Percentiles rank a stretch among this genome's conserved stretches.
Conservation (phyloP, 2,113 vertebrate species). For the Thunnus maccoyii region DNA sequence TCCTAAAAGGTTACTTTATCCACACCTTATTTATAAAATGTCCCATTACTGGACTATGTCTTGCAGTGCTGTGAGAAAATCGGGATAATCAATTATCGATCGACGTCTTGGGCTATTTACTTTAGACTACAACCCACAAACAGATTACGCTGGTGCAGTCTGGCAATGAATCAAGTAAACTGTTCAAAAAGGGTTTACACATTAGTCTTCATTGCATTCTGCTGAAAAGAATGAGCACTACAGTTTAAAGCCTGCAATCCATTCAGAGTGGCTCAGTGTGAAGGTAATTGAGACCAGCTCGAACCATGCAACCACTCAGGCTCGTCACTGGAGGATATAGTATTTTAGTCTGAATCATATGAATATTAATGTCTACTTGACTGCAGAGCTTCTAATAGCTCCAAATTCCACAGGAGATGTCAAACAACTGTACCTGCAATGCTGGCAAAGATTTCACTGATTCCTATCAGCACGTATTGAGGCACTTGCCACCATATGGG, state of each 20-base stretch:
- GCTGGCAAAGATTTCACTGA: slow-evolving; percentile 98
- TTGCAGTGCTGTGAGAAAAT: slow-evolving; percentile 47
- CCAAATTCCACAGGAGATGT: slow-evolving; percentile 37
- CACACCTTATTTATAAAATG: slow-evolving; percentile 51
- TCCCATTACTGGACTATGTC: slow-evolving; percentile 40
- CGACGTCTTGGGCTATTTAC: slow-evolving; percentile 41
- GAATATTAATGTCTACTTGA: slow-evolving; percentile 18
- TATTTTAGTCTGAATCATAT: slow-evolving; percentile 26
- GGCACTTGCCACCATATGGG: slow-evolving; percentile 98
- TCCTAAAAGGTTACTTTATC: slow-evolving; percentile 44
- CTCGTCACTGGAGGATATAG: slow-evolving; percentile 13
- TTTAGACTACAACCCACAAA: slow-evolving; percentile 55
- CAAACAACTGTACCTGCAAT: slow-evolving; percentile 90
- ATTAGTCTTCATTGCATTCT: slow-evolving; percentile 50
- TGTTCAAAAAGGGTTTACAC: slow-evolving; percentile 50
- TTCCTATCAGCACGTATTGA: slow-evolving; percentile 96
- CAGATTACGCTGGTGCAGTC: slow-evolving; percentile 42
- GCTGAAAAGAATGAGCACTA: slow-evolving; percentile 16
- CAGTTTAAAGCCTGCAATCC: slow-evolving; percentile 11
- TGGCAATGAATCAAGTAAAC: slow-evolving; percentile 60
- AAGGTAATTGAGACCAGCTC: slow-evolving; percentile 12
- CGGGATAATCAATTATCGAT: slow-evolving; percentile 62
- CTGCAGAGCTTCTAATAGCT: slow-evolving; percentile 2
- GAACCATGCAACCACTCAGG: neutral
- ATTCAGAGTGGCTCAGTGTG: slow-evolving; percentile 18